Percentiles rank a stretch among this genome's conserved stretches.
Evolutionary conservation across 2,888 invertebrate genomes (phyloP).

Genomic region (Melolontha melolontha): DNA sequence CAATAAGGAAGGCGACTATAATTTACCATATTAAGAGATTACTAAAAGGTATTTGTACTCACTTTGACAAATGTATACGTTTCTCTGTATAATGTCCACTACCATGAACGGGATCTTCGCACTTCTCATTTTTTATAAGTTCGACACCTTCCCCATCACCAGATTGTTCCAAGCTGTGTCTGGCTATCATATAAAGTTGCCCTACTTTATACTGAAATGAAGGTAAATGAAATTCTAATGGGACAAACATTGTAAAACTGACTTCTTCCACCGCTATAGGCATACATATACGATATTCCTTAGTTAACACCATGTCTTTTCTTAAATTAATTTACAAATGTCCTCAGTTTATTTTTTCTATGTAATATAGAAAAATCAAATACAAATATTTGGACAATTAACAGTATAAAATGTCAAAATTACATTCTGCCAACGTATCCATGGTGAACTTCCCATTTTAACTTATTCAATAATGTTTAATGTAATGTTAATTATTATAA

Average conservation of each 20-base stretch:
- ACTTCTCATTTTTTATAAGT: conserved; percentile 85
- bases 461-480: too few species aligned
- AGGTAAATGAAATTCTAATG: conserved; percentile 4
- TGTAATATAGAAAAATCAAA: background rate
- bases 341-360: background rate
- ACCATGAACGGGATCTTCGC: conserved; percentile 83
- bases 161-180: conserved; percentile 92
- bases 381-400: conserved; percentile 1
- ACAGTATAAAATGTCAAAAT: background rate
- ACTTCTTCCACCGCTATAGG: conserved; percentile 93
- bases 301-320: conserved; percentile 81
- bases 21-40: conserved; percentile 50
- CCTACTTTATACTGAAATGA: conserved; percentile 85
- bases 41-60: conserved; percentile 44
- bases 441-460: too few species aligned
- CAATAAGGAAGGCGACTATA: conserved; percentile 89
- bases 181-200: conserved; percentile 94
- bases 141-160: conserved; percentile 92
- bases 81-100: conserved; percentile 92
- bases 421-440: background rate
- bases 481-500: too few species aligned
- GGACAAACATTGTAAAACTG: conserved; percentile 55
- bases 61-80: conserved; percentile 90
- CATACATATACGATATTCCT: conserved; percentile 94
- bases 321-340: background rate